phyloP scores from a whole-genome alignment of 2,113 vertebrate species.

The Centropus bengalensis region DNA sequence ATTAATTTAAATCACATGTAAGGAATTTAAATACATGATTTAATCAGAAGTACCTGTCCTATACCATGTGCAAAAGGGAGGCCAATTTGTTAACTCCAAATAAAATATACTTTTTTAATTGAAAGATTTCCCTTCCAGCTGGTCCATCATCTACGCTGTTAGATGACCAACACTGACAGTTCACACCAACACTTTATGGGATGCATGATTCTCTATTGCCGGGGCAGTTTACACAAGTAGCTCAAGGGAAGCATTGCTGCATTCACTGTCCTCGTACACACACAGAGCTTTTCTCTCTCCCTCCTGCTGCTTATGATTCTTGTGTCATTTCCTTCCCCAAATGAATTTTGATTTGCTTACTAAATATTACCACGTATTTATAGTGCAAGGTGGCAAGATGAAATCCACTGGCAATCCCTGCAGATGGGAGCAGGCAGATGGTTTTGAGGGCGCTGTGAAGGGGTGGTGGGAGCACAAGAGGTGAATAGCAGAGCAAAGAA shows the following conservation, averaged over 20 bases:
- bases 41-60: background rate
- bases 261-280: accelerated
- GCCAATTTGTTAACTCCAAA: background rate
- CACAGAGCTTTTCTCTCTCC: background rate
- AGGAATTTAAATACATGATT: background rate
- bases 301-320: background rate
- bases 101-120: background rate
- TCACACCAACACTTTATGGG: background rate
- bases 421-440: background rate
- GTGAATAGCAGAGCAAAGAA: background rate
- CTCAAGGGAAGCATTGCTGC: background rate
- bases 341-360: background rate
- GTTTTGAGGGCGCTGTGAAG: background rate
- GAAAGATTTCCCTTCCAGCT: background rate
- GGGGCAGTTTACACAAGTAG: background rate
- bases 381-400: background rate
- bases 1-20: background rate
- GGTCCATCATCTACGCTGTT: background rate
- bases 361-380: background rate
- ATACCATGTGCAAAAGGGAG: background rate
- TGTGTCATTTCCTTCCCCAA: background rate
- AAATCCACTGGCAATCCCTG: background rate
- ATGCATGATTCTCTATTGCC: background rate
- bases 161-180: background rate
- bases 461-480: background rate